Evolutionary conservation across 2,113 vertebrate species (phyloP).

Genomic region (Sebastes schlegelii): DNA sequence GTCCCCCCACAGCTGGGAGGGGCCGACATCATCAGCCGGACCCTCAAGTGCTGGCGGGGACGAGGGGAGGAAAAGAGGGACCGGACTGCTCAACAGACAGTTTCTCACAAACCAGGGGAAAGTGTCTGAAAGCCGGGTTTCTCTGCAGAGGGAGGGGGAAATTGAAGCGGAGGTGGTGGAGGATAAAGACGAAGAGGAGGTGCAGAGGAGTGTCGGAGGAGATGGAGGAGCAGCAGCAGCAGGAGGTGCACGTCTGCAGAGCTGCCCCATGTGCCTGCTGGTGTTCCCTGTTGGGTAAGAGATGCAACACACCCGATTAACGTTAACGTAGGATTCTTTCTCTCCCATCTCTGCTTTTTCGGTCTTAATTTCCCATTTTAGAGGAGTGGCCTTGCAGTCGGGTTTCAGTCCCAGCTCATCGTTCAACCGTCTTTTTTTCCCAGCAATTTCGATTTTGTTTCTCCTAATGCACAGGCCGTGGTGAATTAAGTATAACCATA

Average conservation of each 20-base stretch:
- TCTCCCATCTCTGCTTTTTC: neutral
- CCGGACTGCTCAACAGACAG: neutral
- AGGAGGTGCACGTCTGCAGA: conserved; percentile 63
- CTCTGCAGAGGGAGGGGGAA: neutral
- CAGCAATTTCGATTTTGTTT: neutral
- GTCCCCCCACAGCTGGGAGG: neutral
- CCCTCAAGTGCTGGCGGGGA: neutral
- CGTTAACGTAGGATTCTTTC: neutral
- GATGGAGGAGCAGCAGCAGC: neutral
- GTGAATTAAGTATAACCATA: too few species aligned
- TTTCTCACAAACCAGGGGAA: neutral
- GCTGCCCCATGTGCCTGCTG: conserved; percentile 89
- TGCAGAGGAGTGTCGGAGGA: neutral
- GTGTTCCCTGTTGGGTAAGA: conserved; percentile 85
- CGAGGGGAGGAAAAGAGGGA: neutral
- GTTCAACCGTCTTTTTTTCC: neutral
- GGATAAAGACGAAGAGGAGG: conserved; percentile 14
- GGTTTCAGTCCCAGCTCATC: neutral
- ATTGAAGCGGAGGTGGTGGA: conserved; percentile 9
- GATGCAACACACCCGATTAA: neutral
- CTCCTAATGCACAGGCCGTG: too few species aligned
- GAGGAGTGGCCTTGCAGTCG: neutral
- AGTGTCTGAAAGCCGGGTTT: conserved; percentile 1
- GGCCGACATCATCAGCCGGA: neutral
- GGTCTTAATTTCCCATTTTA: neutral